A percentile compares a stretch with the other conserved stretches of the same genome.
phyloP scores from a whole-genome alignment of 2,888 invertebrate species.

The Aspidapion aeneum region DNA sequence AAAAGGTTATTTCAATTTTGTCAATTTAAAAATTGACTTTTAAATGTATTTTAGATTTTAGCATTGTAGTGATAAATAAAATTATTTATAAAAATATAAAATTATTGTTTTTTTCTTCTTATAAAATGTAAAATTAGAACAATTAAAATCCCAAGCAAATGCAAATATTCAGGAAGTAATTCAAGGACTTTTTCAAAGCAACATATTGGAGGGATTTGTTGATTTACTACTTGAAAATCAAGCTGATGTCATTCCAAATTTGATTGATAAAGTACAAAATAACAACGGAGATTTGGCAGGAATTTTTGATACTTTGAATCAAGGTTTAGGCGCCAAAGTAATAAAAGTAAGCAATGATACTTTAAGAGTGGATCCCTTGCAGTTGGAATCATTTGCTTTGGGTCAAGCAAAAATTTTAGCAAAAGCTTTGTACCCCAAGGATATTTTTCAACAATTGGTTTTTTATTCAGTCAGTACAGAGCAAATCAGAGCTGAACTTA shows the following conservation, averaged over 20 bases:
- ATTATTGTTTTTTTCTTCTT: too few species aligned
- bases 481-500: neutral
- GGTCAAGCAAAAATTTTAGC: neutral
- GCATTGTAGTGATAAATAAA: too few species aligned
- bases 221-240: neutral
- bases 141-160: too few species aligned
- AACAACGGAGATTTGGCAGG: neutral
- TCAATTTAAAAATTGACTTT: too few species aligned
- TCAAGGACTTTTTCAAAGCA: neutral
- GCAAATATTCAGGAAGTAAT: neutral
- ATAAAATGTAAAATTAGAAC: too few species aligned
- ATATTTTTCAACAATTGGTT: neutral
- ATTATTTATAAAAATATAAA: too few species aligned
- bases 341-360: neutral
- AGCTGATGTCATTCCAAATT: neutral
- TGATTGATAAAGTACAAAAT: neutral
- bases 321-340: neutral
- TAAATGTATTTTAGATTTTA: too few species aligned
- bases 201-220: neutral
- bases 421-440: neutral
- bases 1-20: too few species aligned
- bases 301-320: neutral
- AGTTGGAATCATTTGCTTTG: neutral
- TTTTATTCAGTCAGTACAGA: neutral
- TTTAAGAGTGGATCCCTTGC: neutral